Evolutionary conservation across 2,797 vertebrate genomes (phyloP).

Genomic region (Sebastes minor): DNA sequence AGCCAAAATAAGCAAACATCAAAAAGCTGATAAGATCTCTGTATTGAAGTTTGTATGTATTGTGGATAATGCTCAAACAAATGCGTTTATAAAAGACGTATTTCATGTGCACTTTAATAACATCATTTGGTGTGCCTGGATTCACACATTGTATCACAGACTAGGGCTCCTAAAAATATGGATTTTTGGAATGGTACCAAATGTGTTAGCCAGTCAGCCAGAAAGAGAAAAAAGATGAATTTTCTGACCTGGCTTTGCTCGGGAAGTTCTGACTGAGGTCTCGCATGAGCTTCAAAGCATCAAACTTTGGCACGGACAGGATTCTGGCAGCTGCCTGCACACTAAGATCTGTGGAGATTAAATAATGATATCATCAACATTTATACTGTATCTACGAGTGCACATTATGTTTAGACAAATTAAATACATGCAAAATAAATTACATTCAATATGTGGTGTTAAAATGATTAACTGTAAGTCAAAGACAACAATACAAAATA

Average conservation of each 20-base stretch:
- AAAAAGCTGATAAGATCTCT: constrained; percentile 53
- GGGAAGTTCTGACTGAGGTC: constrained; percentile 98
- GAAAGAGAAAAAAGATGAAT: constrained; percentile 14
- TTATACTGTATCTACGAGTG: neutral
- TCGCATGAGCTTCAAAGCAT: constrained; percentile 91
- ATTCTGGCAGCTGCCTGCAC: constrained; percentile 94
- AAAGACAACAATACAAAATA: neutral
- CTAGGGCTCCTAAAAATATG: neutral
- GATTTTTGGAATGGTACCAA: constrained; percentile 27
- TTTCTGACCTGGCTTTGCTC: constrained; percentile 91
- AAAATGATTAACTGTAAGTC: neutral
- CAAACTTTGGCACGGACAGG: constrained; percentile 87
- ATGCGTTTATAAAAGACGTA: constrained; percentile 24
- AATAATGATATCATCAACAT: constrained; percentile 9
- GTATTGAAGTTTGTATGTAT: constrained; percentile 34
- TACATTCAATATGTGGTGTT: neutral
- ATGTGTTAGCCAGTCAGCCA: neutral
- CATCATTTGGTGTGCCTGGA: constrained; percentile 9
- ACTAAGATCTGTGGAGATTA: constrained; percentile 88
- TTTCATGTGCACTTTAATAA: constrained; percentile 38
- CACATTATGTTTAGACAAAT: neutral
- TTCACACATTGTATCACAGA: constrained; percentile 25
- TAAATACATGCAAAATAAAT: neutral
- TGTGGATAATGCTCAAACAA: constrained; percentile 40
- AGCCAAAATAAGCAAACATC: constrained; percentile 55